Conservation (phyloP, 1,140 invertebrate species). For the Gryllus bimaculatus region DNA sequence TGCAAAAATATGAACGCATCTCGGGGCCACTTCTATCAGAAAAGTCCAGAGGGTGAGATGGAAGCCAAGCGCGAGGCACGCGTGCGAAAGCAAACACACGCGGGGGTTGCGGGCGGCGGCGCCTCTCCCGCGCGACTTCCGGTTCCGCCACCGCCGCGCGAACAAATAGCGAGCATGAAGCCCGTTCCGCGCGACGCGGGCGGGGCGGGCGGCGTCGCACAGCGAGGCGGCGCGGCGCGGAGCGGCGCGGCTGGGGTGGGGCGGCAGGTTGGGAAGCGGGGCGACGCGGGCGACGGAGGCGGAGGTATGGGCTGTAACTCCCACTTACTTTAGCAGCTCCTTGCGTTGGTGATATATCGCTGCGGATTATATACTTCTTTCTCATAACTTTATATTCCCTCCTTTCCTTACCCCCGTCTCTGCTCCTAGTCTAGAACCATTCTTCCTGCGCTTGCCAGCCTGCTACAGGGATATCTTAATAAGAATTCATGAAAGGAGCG, state of each 20-base stretch:
- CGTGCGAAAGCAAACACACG: not conserved
- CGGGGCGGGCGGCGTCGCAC: too few species aligned
- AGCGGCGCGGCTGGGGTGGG: too few species aligned
- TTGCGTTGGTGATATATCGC: slow-evolving; percentile 21
- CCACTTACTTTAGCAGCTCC: slow-evolving; percentile 3
- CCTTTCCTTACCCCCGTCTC: slow-evolving; percentile 8
- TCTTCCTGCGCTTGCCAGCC: slow-evolving; percentile 10
- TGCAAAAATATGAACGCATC: too few species aligned
- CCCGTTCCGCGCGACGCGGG: not conserved
- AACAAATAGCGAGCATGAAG: slow-evolving; percentile 4
- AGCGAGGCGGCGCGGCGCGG: not conserved
- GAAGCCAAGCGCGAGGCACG: not conserved
- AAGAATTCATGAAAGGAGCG: slow-evolving; percentile 60
- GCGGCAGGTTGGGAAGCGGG: not conserved
- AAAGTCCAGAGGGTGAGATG: too few species aligned
- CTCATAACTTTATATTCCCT: slow-evolving; percentile 22
- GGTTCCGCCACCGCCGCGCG: not conserved
- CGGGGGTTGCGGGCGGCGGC: too few species aligned
- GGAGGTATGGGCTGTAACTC: not conserved
- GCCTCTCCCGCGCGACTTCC: not conserved
- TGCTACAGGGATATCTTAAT: slow-evolving; percentile 49
- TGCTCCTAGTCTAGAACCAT: slow-evolving; percentile 4
- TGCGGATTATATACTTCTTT: slow-evolving; percentile 21
- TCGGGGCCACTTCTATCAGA: too few species aligned
- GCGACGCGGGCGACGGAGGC: not conserved